Base-by-base conservation (phyloP, 1,140 invertebrate genomes). In the Caenorhabditis remanei region DNA sequence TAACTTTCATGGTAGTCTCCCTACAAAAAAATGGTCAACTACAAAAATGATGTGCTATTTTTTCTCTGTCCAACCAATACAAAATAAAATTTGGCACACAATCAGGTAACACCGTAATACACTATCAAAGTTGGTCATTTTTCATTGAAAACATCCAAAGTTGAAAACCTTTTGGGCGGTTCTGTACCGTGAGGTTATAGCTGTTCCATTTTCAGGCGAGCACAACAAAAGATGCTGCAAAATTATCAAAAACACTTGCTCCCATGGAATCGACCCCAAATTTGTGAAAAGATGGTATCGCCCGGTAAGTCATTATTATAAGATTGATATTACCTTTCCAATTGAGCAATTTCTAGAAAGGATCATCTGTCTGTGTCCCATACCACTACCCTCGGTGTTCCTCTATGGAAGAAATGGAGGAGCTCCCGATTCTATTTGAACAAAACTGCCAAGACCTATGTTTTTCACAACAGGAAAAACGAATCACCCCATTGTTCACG, bases 381-480 rank as follows among this genome's bases (percentile, higher is more conserved):
- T 87, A 87, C 48, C 65, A 87, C 21, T 87, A 87, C 24, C 86
- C 86, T 4, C 24, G 86, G 7, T 87, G 86, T 24, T 71, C 61
- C 13, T 71, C 75, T 55, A 43, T 41, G 21, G 86, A 87, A 55
- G 86, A 87, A 56, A 87, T 87, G 86, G 86, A 87, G 21, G 86
- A 87, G 32, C 71, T 63, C 7, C 86, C 86, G 8, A 87, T 87
- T 53, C 53, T 50, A 32, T 87, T 83, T 41, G 43, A 79, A 32
- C 86, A 87, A 24, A 87, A 87, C 40, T 87, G 86, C 32, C 86
- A 87, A 55, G 86, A 87, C 55, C 21, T 87, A 3, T 87, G 86
- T 53, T 87, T 87, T 71, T 63, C 48, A 7, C 48, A 43, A 50
- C 53, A 11, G 0, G 86, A 87, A 65, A 87, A 87, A 67, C 75